phyloP scores from a whole-genome alignment of 1,140 invertebrate species.

The Nautilus pompilius region DNA sequence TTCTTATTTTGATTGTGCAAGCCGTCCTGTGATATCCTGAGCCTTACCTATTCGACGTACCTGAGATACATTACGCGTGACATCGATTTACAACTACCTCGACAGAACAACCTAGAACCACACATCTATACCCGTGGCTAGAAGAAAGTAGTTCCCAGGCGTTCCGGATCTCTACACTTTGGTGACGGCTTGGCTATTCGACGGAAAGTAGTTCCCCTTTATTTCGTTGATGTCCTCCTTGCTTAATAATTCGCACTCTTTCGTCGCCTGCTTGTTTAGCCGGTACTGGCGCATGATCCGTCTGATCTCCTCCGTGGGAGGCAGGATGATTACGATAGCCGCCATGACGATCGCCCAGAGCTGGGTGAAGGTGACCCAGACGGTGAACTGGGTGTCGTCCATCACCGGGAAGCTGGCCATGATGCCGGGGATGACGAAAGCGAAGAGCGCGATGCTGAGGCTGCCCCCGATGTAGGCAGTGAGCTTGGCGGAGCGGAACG shows the following conservation, averaged over 20 bases:
- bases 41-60: no score
- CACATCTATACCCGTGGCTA: slow-evolving; percentile 1
- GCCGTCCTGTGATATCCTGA: no score
- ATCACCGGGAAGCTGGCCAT: slow-evolving; percentile 44
- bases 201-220: neutral
- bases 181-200: slow-evolving; percentile 3
- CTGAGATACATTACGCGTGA: no score
- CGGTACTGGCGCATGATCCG: slow-evolving; percentile 41
- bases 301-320: slow-evolving; percentile 41
- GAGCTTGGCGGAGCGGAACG: slow-evolving; percentile 42
- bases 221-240: neutral
- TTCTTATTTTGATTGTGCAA: no score
- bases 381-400: slow-evolving; percentile 38
- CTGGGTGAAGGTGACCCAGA: slow-evolving; percentile 48
- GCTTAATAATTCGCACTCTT: no score
- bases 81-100: neutral
- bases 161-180: slow-evolving; percentile 11
- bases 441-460: slow-evolving; percentile 36
- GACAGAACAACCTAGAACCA: neutral
- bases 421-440: slow-evolving; percentile 44
- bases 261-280: slow-evolving; percentile 27
- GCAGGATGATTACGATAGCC: slow-evolving; percentile 42
- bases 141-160: slow-evolving; percentile 7
- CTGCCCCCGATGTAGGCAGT: slow-evolving; percentile 42
- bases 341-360: slow-evolving; percentile 45